Percentiles rank a stretch among this genome's conserved stretches.
Evolutionary conservation across 2,113 vertebrate species (phyloP).

Genomic region (Ifrita kowaldi): DNA sequence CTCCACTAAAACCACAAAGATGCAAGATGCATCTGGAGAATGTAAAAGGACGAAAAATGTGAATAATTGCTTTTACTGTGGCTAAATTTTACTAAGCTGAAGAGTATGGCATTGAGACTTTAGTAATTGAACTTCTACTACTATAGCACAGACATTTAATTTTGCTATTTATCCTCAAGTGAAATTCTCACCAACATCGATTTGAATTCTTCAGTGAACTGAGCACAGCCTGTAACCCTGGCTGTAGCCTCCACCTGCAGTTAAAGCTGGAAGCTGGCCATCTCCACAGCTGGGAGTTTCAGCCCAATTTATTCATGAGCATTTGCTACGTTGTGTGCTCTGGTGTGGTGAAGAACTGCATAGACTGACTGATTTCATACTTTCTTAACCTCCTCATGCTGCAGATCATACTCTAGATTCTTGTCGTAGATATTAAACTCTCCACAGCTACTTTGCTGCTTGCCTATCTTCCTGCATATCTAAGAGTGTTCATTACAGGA

Average conservation of each 20-base stretch:
- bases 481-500: neutral
- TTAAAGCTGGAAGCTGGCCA: slow-evolving; percentile 3
- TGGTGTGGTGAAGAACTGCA: neutral
- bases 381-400: neutral
- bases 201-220: neutral
- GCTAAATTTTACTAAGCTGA: neutral
- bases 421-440: neutral
- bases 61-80: neutral
- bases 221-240: neutral
- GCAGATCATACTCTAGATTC: neutral
- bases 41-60: neutral
- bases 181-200: neutral
- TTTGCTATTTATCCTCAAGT: neutral
- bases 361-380: neutral
- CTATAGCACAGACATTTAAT: neutral
- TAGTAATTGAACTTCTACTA: neutral
- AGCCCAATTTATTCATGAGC: neutral
- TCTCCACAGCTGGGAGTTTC: neutral
- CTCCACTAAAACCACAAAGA: neutral
- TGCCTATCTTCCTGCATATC: neutral
- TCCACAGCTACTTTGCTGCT: neutral
- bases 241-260: neutral
- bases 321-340: neutral
- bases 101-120: neutral
- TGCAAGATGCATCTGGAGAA: neutral